Evolutionary conservation across 2,797 vertebrate genomes (phyloP), one percentile per base, ranked within the genome.

Genomic region (Sebastes variabilis): DNA sequence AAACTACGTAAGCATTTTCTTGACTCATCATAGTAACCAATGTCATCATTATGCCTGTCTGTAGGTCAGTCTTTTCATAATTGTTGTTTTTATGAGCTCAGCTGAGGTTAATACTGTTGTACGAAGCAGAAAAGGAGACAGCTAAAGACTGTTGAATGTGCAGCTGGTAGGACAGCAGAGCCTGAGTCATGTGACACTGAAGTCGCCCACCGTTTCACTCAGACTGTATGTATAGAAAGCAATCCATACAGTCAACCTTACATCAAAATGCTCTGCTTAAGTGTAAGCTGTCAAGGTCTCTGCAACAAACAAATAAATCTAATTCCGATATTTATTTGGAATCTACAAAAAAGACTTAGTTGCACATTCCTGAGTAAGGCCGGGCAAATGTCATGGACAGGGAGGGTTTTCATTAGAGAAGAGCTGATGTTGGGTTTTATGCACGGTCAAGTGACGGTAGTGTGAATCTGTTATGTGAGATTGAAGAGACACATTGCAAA

Each of bases 1-100:
- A 98, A 96, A 93, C 93, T 99, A 71, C 97, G 98, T 99, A 93
- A 97, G 97, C 92, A 14, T 61, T 70, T 38, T 24, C 20, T 32
- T 49, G 11, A 54, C 24, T 79, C 72, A 74, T 25, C 22, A 25
- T 11, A 52, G 8, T 46, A 14, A 14, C 24, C 5, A 16, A 2
- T 65, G 27, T 12, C 12, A 8, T 72, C 11, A 56, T 59, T 36
- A 18, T 16, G 2, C 12, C 4, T n/a, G 55, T 29, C 2, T 22
- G 52, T 18, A 10, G 20, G n/a, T 55, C 20, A 24, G 9, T 61
- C 30, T 5, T 70, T 6, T 67, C 32, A 32, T 52, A 55, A 71
- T 62, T 34, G 42, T 32, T 67, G 20, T 79, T 76, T 59, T 73
- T 13, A 5, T 11, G 10, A 60, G n/a, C 60, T 73, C 64, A 77